Conservation (phyloP, 2,888 invertebrate genomes). For the Sminthurinus aureus region DNA sequence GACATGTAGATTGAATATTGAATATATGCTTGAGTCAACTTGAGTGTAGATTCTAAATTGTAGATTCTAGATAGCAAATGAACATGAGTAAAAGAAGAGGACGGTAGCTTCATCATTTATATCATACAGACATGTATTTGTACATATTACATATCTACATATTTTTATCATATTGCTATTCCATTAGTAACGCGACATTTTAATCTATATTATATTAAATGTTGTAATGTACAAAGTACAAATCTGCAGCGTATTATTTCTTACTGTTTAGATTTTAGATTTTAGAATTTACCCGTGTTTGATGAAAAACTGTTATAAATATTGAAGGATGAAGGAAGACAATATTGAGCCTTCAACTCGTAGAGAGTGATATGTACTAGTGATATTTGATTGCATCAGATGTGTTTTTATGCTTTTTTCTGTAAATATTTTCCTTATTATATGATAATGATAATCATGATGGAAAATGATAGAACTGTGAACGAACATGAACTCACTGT, state of each 20-base stretch:
- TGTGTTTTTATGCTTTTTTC: neutral
- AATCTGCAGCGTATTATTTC: neutral
- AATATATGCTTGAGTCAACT: too few relatives aligned
- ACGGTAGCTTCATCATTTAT: neutral
- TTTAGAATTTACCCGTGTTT: neutral
- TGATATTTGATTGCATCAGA: neutral
- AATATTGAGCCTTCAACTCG: neutral
- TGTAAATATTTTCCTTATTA: neutral
- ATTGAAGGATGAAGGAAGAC: neutral
- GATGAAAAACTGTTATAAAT: neutral
- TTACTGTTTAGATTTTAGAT: too few relatives aligned
- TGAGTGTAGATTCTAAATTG: too few relatives aligned
- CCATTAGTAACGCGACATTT: too few relatives aligned
- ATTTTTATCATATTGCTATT: neutral
- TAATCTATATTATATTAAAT: neutral
- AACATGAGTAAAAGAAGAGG: neutral
- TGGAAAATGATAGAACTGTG: neutral
- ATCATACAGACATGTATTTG: neutral
- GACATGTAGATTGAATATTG: too few relatives aligned
- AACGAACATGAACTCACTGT: neutral
- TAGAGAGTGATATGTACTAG: neutral
- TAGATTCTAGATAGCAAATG: neutral
- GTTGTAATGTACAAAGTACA: neutral
- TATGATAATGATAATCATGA: too few relatives aligned
- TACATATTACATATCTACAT: neutral